Evolutionary conservation across 2,888 invertebrate genomes (phyloP), one percentile per base, ranked within the genome.

Genomic region (Diogma glabrata): DNA sequence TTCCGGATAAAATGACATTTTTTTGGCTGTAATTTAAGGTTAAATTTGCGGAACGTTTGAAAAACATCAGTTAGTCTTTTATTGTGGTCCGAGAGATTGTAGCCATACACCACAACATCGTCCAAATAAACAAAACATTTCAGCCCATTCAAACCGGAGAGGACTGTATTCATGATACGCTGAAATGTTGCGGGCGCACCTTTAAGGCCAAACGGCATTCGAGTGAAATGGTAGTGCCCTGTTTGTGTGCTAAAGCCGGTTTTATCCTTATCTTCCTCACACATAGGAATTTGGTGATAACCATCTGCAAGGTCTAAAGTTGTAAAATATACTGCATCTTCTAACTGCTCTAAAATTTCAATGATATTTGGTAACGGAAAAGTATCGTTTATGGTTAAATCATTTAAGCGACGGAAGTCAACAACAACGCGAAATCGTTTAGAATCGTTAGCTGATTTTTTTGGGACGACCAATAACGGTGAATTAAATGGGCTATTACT

Each of bases 331-430:
- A 33, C 7, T 9, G 49, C 46, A 24, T 55, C 49, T 43, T 52
- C 54, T 24, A 52, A 17, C 43, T 55, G 51, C 24, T 53, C 51
- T 14, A 49, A 24, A 30, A 51, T 53, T 19, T 53, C 51, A 5
- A 20, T 46, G 12, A 54, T 56, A 47, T 56, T 55, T 5, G 56
- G 57, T 8, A 58, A 19, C 1, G 57, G 57, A 9, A 36, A 36
- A 8, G 14, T 36, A 36, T 36, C 36, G 17, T 36, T 36, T 36
- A 36, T 36, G n/a, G 36, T 36, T 3, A 36, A 36, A 36, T 36
- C 9, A 36, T 36, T 36, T 17, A 36, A 17, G 3, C 14, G 36
- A 36, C 36, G 36, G 10, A 36, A 36, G 8, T n/a, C 36, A 12
- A 36, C 36, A 3, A 36, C 36, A 36, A 36, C 14, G 9, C 6